Conservation (phyloP, 2,888 invertebrate species). For the Corbicula japonica region DNA sequence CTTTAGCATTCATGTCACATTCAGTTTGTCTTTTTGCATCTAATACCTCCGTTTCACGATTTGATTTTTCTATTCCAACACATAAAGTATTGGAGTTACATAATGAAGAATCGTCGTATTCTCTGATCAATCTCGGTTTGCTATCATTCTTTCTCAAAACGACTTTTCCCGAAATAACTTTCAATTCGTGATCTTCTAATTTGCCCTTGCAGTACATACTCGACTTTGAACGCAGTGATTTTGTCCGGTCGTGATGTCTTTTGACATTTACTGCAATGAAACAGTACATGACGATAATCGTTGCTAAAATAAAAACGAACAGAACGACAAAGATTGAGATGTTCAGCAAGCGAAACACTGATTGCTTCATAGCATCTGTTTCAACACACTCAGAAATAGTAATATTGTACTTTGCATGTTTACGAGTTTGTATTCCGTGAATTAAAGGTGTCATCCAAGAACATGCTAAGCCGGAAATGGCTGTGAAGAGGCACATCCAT, state of each 20-base stretch:
- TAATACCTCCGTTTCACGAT: too few species aligned
- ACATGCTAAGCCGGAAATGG: constrained; percentile 39
- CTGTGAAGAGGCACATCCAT: constrained; percentile 45
- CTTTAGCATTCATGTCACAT: too few species aligned
- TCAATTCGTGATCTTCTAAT: constrained; percentile 34
- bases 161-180: constrained; percentile 23
- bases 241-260: constrained; percentile 33
- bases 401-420: constrained; percentile 37
- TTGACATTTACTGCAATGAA: constrained; percentile 64
- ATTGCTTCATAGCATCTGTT: constrained; percentile 57
- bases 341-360: constrained; percentile 63
- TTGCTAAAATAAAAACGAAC: constrained; percentile 53
- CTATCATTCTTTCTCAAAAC: constrained; percentile 3
- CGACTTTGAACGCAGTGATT: neutral
- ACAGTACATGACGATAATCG: constrained; percentile 62
- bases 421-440: constrained; percentile 63
- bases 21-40: too few species aligned
- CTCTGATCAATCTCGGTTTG: too few species aligned
- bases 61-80: too few species aligned
- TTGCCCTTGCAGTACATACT: constrained; percentile 4
- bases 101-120: too few species aligned
- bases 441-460: constrained; percentile 65
- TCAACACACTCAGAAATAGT: constrained; percentile 71
- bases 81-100: too few species aligned
- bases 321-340: constrained; percentile 50